A percentile compares a stretch with the other conserved stretches of the same genome.
These are phyloP conservation scores for Acanthosepion esculentum DNA, from an alignment of 2,888 invertebrate species.

Conservation along the genomic window DNA sequence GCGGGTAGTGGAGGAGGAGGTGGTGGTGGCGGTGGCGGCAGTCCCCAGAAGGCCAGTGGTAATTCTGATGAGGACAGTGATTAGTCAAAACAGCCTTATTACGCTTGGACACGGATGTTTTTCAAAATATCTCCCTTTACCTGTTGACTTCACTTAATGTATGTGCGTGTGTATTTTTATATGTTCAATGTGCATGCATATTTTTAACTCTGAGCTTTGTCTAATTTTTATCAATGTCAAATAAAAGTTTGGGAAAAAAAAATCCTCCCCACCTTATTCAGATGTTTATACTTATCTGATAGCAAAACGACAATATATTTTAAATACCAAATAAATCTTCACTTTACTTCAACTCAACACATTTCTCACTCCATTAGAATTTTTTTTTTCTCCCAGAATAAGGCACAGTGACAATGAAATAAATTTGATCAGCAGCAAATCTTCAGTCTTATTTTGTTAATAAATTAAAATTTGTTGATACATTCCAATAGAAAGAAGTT, in stretches of 20 bases:
- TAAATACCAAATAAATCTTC: no score
- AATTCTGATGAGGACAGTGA: slow-evolving; percentile 43
- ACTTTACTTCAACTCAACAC: no score
- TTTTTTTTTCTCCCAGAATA: no score
- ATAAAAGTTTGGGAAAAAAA: background rate
- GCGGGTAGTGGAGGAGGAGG: background rate
- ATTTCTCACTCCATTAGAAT: no score
- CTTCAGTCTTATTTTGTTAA: background rate
- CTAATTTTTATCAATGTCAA: background rate
- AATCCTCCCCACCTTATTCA: background rate
- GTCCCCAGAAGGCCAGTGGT: background rate
- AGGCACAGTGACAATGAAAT: no score
- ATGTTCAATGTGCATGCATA: background rate
- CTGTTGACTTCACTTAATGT: background rate
- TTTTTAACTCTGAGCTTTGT: background rate
- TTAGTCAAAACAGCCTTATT: background rate
- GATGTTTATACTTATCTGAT: no score
- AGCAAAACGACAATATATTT: no score
- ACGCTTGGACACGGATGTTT: background rate
- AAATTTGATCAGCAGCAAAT: no score
- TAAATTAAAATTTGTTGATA: background rate
- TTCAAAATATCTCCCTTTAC: background rate
- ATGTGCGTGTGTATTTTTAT: background rate
- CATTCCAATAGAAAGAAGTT: background rate
- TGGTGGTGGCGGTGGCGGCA: background rate